A percentile compares a stretch with the other conserved stretches of the same genome.
Evolutionary conservation across 1,140 invertebrate genomes (phyloP).

Genomic region (Drosophila arawakana): DNA sequence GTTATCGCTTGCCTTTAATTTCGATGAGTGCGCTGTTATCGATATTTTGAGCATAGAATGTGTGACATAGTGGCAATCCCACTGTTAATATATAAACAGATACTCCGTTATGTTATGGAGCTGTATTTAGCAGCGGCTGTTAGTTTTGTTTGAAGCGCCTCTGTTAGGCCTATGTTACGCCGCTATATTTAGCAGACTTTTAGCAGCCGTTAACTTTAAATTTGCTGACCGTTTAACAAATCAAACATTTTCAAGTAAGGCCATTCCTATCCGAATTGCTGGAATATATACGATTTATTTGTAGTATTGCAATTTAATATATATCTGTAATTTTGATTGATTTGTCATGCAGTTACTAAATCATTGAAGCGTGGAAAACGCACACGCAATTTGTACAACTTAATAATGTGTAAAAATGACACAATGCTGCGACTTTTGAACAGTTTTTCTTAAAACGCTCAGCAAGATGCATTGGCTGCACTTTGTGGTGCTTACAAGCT

Average conservation of each 20-base stretch:
- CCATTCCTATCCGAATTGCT: no score
- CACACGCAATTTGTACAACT: constrained; percentile 48
- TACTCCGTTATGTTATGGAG: no score
- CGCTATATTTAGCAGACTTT: background rate
- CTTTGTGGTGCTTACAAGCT: constrained; percentile 5
- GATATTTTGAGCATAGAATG: background rate
- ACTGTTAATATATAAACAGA: no score
- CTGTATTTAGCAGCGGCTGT: background rate
- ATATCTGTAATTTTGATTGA: constrained; percentile 41
- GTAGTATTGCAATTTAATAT: background rate
- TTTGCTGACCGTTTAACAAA: background rate
- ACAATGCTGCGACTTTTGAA: constrained; percentile 1
- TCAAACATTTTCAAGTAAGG: no score
- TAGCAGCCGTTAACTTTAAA: constrained; percentile 7
- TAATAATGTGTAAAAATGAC: constrained; percentile 33
- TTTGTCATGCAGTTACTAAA: constrained; percentile 42
- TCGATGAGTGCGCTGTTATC: constrained; percentile 16
- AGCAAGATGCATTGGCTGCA: constrained; percentile 25
- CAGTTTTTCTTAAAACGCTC: constrained; percentile 47
- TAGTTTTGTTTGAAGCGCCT: background rate
- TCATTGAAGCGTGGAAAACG: constrained; percentile 42
- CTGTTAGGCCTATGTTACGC: background rate
- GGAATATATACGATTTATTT: background rate
- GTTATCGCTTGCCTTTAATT: constrained; percentile 15
- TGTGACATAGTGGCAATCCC: no score